Conservation (phyloP, 2,797 vertebrate genomes). For the Tangara arthus region DNA sequence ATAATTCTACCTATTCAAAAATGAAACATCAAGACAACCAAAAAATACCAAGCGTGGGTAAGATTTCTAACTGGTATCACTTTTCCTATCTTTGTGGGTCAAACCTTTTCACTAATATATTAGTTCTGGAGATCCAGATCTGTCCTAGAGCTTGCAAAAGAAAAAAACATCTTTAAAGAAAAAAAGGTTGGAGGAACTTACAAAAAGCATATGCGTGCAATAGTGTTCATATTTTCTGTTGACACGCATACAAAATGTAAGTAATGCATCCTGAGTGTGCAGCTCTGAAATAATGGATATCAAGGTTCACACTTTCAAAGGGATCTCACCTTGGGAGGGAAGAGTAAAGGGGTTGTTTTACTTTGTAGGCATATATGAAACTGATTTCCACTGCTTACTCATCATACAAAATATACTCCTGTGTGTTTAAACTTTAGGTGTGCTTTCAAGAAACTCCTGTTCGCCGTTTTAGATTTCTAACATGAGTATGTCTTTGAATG, state of each 20-base stretch:
- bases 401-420: background rate
- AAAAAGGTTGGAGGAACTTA: background rate
- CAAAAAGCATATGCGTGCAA: background rate
- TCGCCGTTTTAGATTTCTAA: background rate
- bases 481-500: background rate
- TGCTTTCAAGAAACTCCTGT: background rate
- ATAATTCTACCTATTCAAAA: background rate
- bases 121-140: background rate
- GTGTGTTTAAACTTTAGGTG: background rate
- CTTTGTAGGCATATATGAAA: background rate
- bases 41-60: background rate
- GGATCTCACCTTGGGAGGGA: background rate
- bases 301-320: background rate
- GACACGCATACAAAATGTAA: background rate
- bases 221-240: background rate
- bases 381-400: background rate
- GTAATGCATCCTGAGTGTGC: background rate
- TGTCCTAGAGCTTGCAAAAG: background rate
- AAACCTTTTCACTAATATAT: background rate
- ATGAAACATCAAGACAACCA: background rate
- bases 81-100: background rate
- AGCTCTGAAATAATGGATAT: background rate
- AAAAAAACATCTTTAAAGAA: background rate
- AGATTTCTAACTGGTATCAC: background rate
- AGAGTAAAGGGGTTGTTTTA: background rate